Base-by-base conservation (phyloP, 2,113 vertebrate species). In the Lepus europaeus region DNA sequence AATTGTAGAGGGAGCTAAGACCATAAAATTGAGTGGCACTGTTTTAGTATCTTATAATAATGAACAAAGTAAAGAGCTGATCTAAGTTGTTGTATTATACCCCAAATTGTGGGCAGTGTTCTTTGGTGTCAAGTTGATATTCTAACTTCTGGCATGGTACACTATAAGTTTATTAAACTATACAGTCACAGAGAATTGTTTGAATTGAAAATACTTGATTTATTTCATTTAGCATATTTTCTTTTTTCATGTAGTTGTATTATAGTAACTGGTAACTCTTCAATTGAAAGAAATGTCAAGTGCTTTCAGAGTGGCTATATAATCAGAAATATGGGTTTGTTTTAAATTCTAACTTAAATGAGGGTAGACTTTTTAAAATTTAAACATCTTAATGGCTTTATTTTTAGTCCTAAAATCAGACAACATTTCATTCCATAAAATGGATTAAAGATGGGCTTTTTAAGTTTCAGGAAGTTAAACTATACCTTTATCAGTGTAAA, bases 1-100 rank as follows among this genome's bases (percentile, higher is more conserved):
- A 87, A 92, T 86, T 3, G 20, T 53, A 96, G 82, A 82, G 31
- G 77, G 39, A 92, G 22, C 12, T 87, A 78, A 56, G 69, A 94
- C 25, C 23, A 0, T 95, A 87, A 79, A 90, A 73, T 25, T 29
- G 33, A 93, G 61, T 59, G 33, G 1, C 61, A 25, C 4, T 77
- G 6, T n/a, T 4, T 80, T 95, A 68, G 31, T 66, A 51, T 6
- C 16, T 86, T 51, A 51, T 36, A 12, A 19, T 59, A 51, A 39
- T 39, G 31, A 80, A 39, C 10, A 81, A 91, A 56, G 7, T 49
- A 74, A 90, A 92, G 31, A 51, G 31, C 9, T 91, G 36, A 82
- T 22, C 25, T n/a, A 56, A 79, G 2, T 64, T 79, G 7, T 31
- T 66, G 12, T 61, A n/a, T 63, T 72, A 10, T 53, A 6, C 27